Conservation (phyloP, 1,140 invertebrate genomes). For the Pristionchus pacificus region DNA sequence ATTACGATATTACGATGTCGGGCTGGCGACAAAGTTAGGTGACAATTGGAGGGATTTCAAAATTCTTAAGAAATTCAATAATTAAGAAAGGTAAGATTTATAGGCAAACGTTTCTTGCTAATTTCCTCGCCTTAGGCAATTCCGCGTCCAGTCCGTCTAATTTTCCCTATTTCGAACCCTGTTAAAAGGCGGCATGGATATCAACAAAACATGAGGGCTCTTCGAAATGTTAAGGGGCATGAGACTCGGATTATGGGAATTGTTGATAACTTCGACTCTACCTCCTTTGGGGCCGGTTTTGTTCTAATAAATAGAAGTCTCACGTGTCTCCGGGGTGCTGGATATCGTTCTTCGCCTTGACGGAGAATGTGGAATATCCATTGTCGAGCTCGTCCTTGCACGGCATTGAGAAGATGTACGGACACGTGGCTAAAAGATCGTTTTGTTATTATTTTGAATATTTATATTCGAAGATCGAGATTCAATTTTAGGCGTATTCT, state of each 20-base stretch:
- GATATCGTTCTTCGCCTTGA: slow-evolving; percentile 26
- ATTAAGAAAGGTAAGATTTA: background rate
- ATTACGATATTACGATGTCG: no score
- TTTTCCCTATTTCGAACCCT: background rate
- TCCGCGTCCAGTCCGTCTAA: no score
- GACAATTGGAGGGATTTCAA: no score
- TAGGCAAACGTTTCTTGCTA: no score
- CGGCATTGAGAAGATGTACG: slow-evolving; percentile 29
- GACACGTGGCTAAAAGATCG: slow-evolving; percentile 29
- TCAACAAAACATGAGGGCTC: slow-evolving; percentile 11
- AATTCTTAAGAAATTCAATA: no score
- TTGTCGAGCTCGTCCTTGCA: slow-evolving; percentile 19
- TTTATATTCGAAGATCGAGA: no score
- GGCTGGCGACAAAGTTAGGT: no score
- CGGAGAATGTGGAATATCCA: slow-evolving; percentile 20
- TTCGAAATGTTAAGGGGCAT: slow-evolving; percentile 6
- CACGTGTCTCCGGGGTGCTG: slow-evolving; percentile 16
- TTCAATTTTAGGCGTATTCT: no score
- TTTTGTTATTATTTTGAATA: background rate
- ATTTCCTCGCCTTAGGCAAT: no score
- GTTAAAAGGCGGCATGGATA: slow-evolving; percentile 17
- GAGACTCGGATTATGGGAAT: slow-evolving; percentile 24
- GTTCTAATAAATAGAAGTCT: background rate
- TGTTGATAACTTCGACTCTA: slow-evolving; percentile 20
- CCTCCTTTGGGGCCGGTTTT: slow-evolving; percentile 24